Conservation (phyloP, 2,113 vertebrate genomes). For the Synchiropus splendidus region DNA sequence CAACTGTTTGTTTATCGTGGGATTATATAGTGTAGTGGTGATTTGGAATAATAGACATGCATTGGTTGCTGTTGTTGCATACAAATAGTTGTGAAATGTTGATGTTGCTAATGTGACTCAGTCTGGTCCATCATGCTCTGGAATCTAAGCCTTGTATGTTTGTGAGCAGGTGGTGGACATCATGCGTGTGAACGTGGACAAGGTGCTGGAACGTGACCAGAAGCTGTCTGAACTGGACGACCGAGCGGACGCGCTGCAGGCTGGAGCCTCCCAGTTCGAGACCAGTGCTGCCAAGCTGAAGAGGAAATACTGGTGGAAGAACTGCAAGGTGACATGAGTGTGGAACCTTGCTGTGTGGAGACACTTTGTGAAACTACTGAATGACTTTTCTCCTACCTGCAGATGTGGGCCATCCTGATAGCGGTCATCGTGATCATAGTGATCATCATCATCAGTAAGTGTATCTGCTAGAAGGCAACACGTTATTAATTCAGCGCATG, state of each 20-base stretch:
- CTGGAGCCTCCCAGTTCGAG: conserved; percentile 92
- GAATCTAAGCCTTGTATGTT: neutral
- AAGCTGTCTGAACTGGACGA: conserved; percentile 85
- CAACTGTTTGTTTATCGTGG: too few species aligned
- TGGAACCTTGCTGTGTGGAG: too few species aligned
- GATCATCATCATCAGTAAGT: conserved; percentile 89
- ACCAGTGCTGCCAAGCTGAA: conserved; percentile 88
- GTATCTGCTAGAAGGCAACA: too few species aligned
- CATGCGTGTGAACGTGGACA: conserved; percentile 95
- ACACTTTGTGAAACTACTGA: too few species aligned
- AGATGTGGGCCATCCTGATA: conserved; percentile 98
- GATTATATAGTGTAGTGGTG: too few species aligned
- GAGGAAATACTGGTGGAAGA: conserved; percentile 86
- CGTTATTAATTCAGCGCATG: too few species aligned
- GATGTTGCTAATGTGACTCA: too few species aligned
- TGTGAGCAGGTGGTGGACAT: conserved; percentile 85
- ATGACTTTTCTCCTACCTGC: conserved; percentile 23
- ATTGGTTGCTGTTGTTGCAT: too few species aligned
- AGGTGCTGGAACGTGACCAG: conserved; percentile 88
- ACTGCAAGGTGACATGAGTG: conserved; percentile 73
- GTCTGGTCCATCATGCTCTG: too few species aligned
- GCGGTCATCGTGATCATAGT: conserved; percentile 77
- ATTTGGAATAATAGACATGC: too few species aligned
- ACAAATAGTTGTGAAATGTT: too few species aligned
- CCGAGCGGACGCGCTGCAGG: conserved; percentile 88